Percentiles rank a stretch among this genome's conserved stretches.
These are phyloP conservation scores for Pimpla rufipes DNA, from an alignment of 2,888 invertebrate genomes.

Conservation along the genomic window DNA sequence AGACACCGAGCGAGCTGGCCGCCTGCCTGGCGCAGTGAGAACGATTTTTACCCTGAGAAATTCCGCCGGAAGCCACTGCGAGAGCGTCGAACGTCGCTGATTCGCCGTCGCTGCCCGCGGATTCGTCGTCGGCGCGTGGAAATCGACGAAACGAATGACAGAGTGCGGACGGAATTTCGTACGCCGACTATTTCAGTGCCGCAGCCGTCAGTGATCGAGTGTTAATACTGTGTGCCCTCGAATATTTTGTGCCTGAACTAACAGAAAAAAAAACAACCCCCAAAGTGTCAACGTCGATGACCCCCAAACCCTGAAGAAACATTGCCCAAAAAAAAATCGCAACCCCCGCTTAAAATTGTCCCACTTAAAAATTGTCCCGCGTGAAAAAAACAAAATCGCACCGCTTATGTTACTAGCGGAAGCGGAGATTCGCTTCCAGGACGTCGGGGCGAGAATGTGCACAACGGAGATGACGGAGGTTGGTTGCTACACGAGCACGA, in stretches of 20 bases:
- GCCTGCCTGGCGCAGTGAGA: no score
- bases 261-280: background rate
- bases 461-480: constrained; percentile 84
- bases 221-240: background rate
- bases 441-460: constrained; percentile 79
- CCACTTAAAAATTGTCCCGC: background rate
- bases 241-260: background rate
- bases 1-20: background rate
- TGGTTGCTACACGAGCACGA: constrained; percentile 76
- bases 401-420: constrained; percentile 65
- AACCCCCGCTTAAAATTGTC: no score
- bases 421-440: constrained; percentile 67
- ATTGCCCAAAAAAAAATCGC: background rate
- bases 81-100: background rate
- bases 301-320: background rate
- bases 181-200: background rate
- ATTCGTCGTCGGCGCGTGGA: background rate
- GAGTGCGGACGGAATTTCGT: background rate
- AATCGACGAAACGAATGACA: background rate
- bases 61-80: background rate
- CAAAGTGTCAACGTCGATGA: background rate
- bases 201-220: background rate
- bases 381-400: constrained; percentile 11
- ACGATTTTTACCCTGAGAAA: no score
- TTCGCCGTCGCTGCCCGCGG: background rate